Base-by-base conservation (phyloP, 2,888 invertebrate species). In the Cephonodes hylas region DNA sequence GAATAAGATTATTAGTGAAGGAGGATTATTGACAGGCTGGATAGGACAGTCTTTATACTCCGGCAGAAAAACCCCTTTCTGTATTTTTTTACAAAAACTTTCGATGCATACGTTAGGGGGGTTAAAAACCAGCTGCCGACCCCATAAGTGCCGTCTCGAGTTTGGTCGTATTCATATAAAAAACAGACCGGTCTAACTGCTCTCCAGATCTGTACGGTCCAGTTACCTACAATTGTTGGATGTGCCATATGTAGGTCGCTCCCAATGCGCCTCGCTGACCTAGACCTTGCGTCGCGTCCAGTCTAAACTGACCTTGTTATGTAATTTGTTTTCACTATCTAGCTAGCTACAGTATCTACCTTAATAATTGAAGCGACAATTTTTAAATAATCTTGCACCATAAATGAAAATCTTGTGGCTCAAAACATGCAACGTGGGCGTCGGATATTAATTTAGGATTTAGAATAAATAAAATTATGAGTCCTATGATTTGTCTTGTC, bases 321-420 rank as follows among this genome's bases (percentile, higher is more conserved):
- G 53, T 53, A 53, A 53, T 31, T 31, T 53, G 53, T 53, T 53
- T 53, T 53, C 53, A 53, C 53, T 53, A 31, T 31, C 53, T 31
- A 48, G 27, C 53, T 31, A 31, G 53, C 27, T 53, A 31, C 53
- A 25, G 8, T 15, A 15, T 25, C 27, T 10, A 27, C 18, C 0
- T 18, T 31, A 1, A 38, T 38, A n/a, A n/a, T 4, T n/a, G 10
- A n/a, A 38, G 4, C 3, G 13, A n/a, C 6, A n/a, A n/a, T n/a
- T n/a, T 34, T 34, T 34, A 34, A 34, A 2, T 1, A 2, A n/a
- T 34, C 3, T 34, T 6, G 8, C 34, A 34, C 8, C 34, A n/a
- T n/a, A n/a, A n/a, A n/a, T n/a, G n/a, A n/a, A n/a, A n/a, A n/a
- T n/a, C n/a, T n/a, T n/a, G n/a, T n/a, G n/a, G n/a, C n/a, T n/a